phyloP scores from a whole-genome alignment of 2,888 invertebrate species.

The Ennomos quercinarius region DNA sequence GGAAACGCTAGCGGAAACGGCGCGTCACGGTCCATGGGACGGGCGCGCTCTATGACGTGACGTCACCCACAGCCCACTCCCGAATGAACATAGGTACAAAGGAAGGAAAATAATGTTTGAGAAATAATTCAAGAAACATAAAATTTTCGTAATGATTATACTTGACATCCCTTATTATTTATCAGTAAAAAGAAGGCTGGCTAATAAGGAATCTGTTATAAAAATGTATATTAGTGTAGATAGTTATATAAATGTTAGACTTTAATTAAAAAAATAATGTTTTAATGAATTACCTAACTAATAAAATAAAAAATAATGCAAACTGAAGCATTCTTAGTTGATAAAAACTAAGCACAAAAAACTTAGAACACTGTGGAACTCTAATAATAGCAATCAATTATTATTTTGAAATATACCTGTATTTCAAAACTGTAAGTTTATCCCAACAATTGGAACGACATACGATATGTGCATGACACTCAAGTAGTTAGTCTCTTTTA shows the following conservation, averaged over 20 bases:
- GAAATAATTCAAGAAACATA: no score
- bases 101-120: constrained; percentile 9
- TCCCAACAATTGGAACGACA: constrained; percentile 42
- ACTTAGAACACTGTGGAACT: no score
- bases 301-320: no score
- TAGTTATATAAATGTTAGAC: no score
- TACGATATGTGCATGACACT: constrained; percentile 46
- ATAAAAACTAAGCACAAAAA: no score
- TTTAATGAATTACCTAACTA: no score
- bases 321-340: no score
- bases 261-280: background rate
- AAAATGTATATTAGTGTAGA: no score
- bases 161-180: constrained; percentile 1
- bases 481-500: constrained; percentile 43
- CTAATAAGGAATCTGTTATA: background rate
- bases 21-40: constrained; percentile 75
- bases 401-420: no score
- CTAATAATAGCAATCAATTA: no score
- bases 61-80: constrained; percentile 63
- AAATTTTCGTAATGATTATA: constrained; percentile 6
- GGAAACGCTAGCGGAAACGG: constrained; percentile 79
- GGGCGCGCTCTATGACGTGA: constrained; percentile 70
- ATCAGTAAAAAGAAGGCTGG: background rate
- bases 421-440: constrained; percentile 10
- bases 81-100: constrained; percentile 41